Evolutionary conservation across 2,888 invertebrate species (phyloP).

Genomic region (Cerastoderma edule): DNA sequence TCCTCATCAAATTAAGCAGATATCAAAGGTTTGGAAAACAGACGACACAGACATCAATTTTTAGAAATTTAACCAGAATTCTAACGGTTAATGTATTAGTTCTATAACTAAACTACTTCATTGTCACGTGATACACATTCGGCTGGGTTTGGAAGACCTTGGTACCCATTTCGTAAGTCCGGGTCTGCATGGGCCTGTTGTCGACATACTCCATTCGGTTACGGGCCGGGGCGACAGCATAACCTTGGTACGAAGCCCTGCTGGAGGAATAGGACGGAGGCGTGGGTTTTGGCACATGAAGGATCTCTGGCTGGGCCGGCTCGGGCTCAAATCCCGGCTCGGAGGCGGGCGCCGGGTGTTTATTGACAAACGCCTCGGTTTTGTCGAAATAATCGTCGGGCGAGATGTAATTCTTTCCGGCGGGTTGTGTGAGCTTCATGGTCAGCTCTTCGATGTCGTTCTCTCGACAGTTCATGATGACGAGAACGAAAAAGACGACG

Average conservation of each 20-base stretch:
- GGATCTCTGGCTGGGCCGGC: not conserved
- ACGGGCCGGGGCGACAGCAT: too few species aligned
- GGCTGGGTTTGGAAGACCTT: too few species aligned
- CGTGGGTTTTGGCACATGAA: not conserved
- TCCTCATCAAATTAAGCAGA: too few species aligned
- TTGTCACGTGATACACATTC: constrained; percentile 5
- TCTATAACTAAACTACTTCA: constrained; percentile 4
- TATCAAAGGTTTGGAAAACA: too few species aligned
- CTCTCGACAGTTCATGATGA: not conserved
- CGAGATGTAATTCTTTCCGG: constrained; percentile 1
- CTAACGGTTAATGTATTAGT: not conserved
- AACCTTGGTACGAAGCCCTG: too few species aligned
- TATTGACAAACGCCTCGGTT: not conserved
- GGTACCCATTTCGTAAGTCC: too few species aligned
- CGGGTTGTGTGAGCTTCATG: too few species aligned
- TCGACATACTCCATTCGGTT: too few species aligned
- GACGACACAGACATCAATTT: too few species aligned
- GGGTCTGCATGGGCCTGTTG: too few species aligned
- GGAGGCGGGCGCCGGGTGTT: too few species aligned
- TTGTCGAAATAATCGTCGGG: constrained; percentile 12
- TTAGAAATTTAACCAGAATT: too few species aligned
- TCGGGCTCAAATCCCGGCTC: not conserved
- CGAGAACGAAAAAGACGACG: constrained; percentile 8
- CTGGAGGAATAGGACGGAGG: not conserved
- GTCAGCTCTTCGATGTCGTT: not conserved